Conservation (phyloP, 2,888 invertebrate species). For the Crossocerus cetratus region DNA sequence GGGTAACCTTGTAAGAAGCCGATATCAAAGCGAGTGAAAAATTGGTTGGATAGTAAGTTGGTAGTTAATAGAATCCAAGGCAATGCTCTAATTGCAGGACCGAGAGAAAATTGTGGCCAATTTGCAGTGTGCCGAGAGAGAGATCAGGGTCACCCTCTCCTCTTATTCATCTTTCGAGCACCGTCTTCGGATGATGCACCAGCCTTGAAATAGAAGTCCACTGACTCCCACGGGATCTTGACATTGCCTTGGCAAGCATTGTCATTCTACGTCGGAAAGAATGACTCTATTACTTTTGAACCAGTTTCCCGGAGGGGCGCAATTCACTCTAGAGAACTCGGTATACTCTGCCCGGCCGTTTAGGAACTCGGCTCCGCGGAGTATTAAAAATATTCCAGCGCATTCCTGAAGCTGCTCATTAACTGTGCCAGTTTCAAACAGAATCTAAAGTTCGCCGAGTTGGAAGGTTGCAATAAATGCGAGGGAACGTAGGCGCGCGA, state of each 20-base stretch:
- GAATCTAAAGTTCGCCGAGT: no score
- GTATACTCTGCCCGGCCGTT: no score
- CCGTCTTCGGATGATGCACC: constrained; percentile 45
- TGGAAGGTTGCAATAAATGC: no score
- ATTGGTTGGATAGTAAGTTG: not conserved
- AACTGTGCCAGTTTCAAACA: no score
- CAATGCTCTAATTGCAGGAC: constrained; percentile 28
- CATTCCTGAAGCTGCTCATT: no score
- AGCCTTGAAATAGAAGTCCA: constrained; percentile 56
- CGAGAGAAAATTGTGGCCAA: constrained; percentile 15
- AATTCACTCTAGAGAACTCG: no score
- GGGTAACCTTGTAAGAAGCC: not conserved
- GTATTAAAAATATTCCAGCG: no score
- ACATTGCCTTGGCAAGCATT: constrained; percentile 43
- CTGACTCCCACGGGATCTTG: constrained; percentile 53
- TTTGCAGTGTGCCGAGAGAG: constrained; percentile 13
- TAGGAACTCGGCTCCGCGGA: no score
- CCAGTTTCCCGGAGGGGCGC: no score
- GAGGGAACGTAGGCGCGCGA: not conserved
- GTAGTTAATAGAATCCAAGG: not conserved
- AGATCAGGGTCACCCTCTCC: constrained; percentile 20
- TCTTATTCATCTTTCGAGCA: constrained; percentile 24
- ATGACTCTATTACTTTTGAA: not conserved
- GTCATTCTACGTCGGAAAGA: not conserved
- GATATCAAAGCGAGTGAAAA: not conserved